phyloP scores from a whole-genome alignment of 92 coral and sea anemone genomes.

The Porites lobata region DNA sequence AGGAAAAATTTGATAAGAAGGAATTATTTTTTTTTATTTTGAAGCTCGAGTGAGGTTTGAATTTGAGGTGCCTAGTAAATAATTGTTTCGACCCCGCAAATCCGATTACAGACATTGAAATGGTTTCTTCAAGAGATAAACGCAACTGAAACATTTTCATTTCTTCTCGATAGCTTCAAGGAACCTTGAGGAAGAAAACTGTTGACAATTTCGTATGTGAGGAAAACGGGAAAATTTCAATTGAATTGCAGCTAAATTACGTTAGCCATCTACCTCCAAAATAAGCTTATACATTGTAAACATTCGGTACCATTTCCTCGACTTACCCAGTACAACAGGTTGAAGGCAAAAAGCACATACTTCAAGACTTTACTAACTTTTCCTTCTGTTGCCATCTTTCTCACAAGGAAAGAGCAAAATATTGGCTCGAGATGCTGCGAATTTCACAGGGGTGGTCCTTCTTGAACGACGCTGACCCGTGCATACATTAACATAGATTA shows the following conservation, averaged over 20 bases:
- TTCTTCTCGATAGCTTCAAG: too few relatives aligned
- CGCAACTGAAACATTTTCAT: too few relatives aligned
- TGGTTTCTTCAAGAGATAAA: too few relatives aligned
- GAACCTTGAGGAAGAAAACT: too few relatives aligned
- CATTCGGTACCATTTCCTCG: neutral
- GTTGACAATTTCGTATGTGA: too few relatives aligned
- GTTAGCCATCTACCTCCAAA: neutral
- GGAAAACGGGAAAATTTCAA: too few relatives aligned
- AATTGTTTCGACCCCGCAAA: too few relatives aligned
- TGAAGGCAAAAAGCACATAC: slow-evolving; percentile 86
- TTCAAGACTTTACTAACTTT: slow-evolving; percentile 83
- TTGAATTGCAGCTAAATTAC: neutral
- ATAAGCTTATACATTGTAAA: neutral
- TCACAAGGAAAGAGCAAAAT: slow-evolving; percentile 3
- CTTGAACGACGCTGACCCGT: slow-evolving; percentile 32
- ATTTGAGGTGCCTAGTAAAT: too few relatives aligned
- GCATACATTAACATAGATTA: slow-evolving; percentile 23
- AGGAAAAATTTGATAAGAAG: too few relatives aligned
- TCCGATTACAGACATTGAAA: too few relatives aligned
- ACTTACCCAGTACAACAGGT: slow-evolving; percentile 98
- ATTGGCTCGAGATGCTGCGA: neutral
- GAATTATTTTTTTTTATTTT: too few relatives aligned
- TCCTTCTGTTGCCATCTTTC: slow-evolving; percentile 41
- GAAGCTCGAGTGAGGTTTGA: too few relatives aligned
- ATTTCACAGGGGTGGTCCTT: slow-evolving; percentile 3